Evolutionary conservation across 2,888 invertebrate genomes (phyloP).

Genomic region (Hirtodrosophila alboralis): DNA sequence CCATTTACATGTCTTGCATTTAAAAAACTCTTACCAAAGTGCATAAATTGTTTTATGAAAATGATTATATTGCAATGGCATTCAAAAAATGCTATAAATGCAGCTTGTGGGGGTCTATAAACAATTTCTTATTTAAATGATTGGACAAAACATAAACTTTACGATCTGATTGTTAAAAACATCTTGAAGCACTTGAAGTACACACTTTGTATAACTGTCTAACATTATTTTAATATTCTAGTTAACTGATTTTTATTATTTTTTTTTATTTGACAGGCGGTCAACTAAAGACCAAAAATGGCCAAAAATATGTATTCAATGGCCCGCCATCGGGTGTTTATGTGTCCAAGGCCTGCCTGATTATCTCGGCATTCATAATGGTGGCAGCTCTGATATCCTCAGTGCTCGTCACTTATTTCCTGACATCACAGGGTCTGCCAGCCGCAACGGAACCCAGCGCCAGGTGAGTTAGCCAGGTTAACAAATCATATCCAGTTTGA

Average conservation of each 20-base stretch:
- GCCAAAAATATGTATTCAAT: conserved; percentile 84
- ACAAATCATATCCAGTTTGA: conserved; percentile 33
- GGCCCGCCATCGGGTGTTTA: conserved; percentile 82
- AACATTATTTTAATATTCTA: neutral
- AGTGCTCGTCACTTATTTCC: conserved; percentile 82
- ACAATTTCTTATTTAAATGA: conserved; percentile 42
- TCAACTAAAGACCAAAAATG: conserved; percentile 84
- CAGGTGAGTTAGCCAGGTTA: conserved; percentile 72
- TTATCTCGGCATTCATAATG: conserved; percentile 74
- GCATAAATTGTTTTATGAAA: conserved; percentile 26
- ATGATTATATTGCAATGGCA: conserved; percentile 46
- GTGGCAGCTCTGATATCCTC: conserved; percentile 80
- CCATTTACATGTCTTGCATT: conserved; percentile 28
- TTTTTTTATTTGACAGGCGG: conserved; percentile 77
- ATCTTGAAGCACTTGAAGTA: conserved; percentile 21
- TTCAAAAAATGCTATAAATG: conserved; percentile 37
- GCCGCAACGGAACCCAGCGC: conserved; percentile 29
- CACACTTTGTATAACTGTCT: conserved; percentile 1
- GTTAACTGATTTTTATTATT: conserved; percentile 15
- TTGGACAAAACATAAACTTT: conserved; percentile 53
- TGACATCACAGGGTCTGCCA: conserved; percentile 67
- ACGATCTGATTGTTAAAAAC: conserved; percentile 27
- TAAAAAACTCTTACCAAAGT: conserved; percentile 8
- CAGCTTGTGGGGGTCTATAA: conserved; percentile 20
- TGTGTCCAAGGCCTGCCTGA: conserved; percentile 81